Conservation (phyloP, 92 coral and sea anemone species). For the Porites divaricata region DNA sequence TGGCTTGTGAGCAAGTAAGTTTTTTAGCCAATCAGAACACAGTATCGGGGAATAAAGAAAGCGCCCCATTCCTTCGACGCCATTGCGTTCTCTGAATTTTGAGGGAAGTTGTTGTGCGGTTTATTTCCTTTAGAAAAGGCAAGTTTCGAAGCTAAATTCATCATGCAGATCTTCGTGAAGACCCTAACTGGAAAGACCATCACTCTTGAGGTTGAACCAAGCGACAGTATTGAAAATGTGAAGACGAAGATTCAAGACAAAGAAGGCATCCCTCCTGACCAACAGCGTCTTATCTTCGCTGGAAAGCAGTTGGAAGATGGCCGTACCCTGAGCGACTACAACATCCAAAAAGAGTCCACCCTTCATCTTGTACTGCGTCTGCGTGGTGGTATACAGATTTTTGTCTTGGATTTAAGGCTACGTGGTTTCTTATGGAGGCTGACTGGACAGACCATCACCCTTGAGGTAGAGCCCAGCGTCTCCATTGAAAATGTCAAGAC, state of each 20-base stretch:
- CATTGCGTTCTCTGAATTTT: constrained; percentile 40
- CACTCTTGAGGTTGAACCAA: constrained; percentile 93
- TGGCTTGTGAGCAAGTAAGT: constrained; percentile 4
- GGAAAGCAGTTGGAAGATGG: constrained; percentile 94
- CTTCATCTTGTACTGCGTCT: constrained; percentile 91
- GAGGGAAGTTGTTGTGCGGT: not conserved
- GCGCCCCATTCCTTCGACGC: constrained; percentile 48
- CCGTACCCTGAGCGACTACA: constrained; percentile 87
- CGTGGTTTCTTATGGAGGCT: too few relatives aligned
- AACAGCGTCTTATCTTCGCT: constrained; percentile 94
- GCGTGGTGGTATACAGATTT: constrained; percentile 94
- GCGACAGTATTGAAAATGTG: constrained; percentile 91
- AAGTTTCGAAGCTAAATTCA: constrained; percentile 29
- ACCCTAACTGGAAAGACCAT: constrained; percentile 92
- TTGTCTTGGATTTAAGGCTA: too few relatives aligned
- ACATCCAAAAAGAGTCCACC: constrained; percentile 89
- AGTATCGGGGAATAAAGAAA: constrained; percentile 21
- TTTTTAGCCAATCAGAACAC: constrained; percentile 70
- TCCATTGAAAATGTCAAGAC: constrained; percentile 90
- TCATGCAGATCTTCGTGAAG: constrained; percentile 97
- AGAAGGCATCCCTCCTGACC: constrained; percentile 97
- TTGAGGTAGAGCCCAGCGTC: constrained; percentile 94
- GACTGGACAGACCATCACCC: constrained; percentile 92
- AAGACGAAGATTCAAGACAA: constrained; percentile 92
- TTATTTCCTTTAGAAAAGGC: not conserved